Conservation (phyloP, 53 echinoderm and acorn worm species). For the Paelopatides confundens region DNA sequence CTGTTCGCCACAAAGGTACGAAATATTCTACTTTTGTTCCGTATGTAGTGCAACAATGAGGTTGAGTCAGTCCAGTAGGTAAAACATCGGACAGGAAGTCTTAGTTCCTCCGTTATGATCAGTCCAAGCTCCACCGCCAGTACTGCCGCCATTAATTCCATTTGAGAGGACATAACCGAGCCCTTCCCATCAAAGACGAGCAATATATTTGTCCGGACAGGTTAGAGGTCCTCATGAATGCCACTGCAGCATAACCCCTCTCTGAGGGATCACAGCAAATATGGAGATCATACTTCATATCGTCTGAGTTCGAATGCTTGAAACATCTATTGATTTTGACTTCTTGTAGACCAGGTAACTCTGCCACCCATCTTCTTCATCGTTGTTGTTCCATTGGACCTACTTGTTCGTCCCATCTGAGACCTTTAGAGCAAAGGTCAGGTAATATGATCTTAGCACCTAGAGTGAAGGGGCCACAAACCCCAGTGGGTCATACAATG, state of each 20-base stretch:
- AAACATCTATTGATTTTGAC: background rate
- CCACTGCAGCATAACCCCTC: slow-evolving; percentile 62
- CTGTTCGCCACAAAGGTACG: slow-evolving; percentile 68
- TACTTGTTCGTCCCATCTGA: slow-evolving; percentile 69
- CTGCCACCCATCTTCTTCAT: background rate
- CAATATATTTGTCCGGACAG: background rate
- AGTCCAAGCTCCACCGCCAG: background rate
- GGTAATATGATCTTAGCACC: slow-evolving; percentile 70
- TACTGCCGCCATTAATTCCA: slow-evolving; percentile 67
- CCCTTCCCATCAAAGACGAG: slow-evolving; percentile 62
- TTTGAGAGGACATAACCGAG: slow-evolving; percentile 63
- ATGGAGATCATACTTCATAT: slow-evolving; percentile 25
- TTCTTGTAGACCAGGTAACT: background rate
- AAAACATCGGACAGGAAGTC: background rate
- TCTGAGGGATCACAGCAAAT: slow-evolving; percentile 67
- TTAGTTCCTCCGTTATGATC: background rate
- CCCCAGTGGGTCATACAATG: slow-evolving; percentile 76
- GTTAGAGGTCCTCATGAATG: slow-evolving; percentile 46
- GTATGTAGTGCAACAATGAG: slow-evolving; percentile 53
- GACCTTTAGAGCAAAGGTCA: slow-evolving; percentile 53
- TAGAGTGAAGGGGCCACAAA: slow-evolving; percentile 70
- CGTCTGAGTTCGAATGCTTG: background rate
- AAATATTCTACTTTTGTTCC: slow-evolving; percentile 46
- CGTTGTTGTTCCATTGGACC: background rate
- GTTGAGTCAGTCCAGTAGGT: slow-evolving; percentile 69